A percentile compares a stretch with the other conserved stretches of the same genome.
Conservation (phyloP, 2,113 vertebrate species). For the Eidolon helvum region DNA sequence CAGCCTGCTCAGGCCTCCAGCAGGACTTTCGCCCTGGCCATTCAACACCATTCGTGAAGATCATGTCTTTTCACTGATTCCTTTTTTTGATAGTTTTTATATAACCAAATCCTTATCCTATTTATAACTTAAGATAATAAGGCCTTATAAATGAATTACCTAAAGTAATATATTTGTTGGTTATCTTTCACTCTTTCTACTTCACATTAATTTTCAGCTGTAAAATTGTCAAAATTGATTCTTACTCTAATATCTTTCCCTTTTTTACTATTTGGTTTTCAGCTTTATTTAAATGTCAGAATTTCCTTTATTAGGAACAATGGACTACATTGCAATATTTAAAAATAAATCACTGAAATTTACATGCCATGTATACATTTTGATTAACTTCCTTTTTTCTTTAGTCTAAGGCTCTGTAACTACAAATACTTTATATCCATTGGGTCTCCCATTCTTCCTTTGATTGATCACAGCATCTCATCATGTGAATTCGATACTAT, state of each 20-base stretch:
- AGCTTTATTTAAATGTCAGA: slow-evolving; percentile 61
- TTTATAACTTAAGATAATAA: slow-evolving; percentile 70
- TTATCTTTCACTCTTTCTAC: slow-evolving; percentile 71
- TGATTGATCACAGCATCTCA: background rate
- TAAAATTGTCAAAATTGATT: slow-evolving; percentile 61
- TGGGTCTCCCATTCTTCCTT: background rate
- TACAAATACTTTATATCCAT: background rate
- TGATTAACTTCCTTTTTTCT: slow-evolving; percentile 41
- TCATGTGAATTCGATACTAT: background rate
- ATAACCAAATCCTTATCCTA: slow-evolving; percentile 72
- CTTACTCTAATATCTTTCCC: slow-evolving; percentile 33
- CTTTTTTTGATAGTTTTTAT: slow-evolving; percentile 85
- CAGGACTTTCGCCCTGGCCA: slow-evolving; percentile 43
- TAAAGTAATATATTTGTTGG: slow-evolving; percentile 77
- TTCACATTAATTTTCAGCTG: slow-evolving; percentile 64
- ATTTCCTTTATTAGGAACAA: slow-evolving; percentile 59
- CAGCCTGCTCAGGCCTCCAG: background rate
- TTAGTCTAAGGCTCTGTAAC: slow-evolving; percentile 51
- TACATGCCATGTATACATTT: background rate
- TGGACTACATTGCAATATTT: slow-evolving; percentile 50
- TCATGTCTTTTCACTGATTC: slow-evolving; percentile 73
- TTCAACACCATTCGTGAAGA: slow-evolving; percentile 49
- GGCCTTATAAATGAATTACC: slow-evolving; percentile 64
- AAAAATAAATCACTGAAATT: background rate
- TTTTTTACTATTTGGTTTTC: slow-evolving; percentile 74